These are phyloP conservation scores for Mesochorus sp. DNA, from an alignment of 2,888 invertebrate species.

Conservation along the genomic window DNA sequence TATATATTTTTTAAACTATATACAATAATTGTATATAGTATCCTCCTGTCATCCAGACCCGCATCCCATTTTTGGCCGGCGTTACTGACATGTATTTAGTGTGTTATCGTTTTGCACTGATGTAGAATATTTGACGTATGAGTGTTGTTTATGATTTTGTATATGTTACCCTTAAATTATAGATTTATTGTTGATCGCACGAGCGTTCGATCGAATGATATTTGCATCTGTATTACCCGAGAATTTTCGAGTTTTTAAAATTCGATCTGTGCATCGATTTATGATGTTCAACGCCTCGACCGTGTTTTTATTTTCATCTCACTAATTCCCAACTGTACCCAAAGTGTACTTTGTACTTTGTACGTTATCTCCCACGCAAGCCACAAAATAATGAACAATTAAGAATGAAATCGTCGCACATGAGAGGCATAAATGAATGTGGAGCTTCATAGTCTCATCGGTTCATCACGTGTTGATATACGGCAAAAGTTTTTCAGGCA, in stretches of 20 bases:
- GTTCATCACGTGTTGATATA: slow-evolving; percentile 2
- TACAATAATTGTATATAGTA: slow-evolving; percentile 45
- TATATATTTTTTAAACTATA: slow-evolving; percentile 34
- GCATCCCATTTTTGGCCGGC: slow-evolving; percentile 76
- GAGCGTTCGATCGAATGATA: slow-evolving; percentile 47
- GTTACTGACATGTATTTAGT: slow-evolving; percentile 70
- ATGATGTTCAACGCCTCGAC: too few relatives aligned
- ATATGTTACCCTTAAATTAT: slow-evolving; percentile 14
- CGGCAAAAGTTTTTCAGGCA: slow-evolving; percentile 14
- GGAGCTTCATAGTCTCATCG: slow-evolving; percentile 19
- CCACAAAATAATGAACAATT: too few relatives aligned
- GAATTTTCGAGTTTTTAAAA: too few relatives aligned
- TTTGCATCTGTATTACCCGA: too few relatives aligned
- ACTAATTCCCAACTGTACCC: too few relatives aligned
- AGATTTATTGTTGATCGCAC: slow-evolving; percentile 17
- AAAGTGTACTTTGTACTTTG: too few relatives aligned
- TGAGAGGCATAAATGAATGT: not conserved
- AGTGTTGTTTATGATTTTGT: slow-evolving; percentile 7
- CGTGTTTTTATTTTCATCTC: too few relatives aligned
- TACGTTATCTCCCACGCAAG: too few relatives aligned
- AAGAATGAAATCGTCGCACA: too few relatives aligned
- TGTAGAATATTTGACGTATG: slow-evolving; percentile 41
- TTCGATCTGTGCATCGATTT: too few relatives aligned
- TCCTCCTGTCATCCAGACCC: slow-evolving; percentile 59
- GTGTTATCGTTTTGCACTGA: slow-evolving; percentile 2